Percentiles rank a stretch among this genome's conserved stretches.
Conservation (phyloP, 2,888 invertebrate genomes). For the Danaus chrysippus region DNA sequence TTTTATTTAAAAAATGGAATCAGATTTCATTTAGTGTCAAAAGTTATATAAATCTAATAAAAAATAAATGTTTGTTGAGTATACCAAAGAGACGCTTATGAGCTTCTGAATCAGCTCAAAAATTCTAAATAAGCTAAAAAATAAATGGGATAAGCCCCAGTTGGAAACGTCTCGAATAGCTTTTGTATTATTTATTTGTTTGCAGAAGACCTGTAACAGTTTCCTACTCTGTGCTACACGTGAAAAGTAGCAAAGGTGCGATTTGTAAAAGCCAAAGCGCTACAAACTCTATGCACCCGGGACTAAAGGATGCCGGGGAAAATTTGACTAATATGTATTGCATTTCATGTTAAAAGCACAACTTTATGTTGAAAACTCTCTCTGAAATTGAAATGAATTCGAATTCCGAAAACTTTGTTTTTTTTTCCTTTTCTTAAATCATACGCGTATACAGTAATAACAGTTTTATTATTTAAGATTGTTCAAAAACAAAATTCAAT, state of each 20-base stretch:
- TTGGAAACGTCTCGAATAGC: too few relatives aligned
- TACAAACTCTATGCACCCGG: slow-evolving; percentile 32
- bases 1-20: background rate
- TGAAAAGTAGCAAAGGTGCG: slow-evolving; percentile 43
- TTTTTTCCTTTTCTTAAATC: too few relatives aligned
- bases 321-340: slow-evolving; percentile 30
- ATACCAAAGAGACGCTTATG: too few relatives aligned
- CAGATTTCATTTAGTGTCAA: background rate
- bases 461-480: too few relatives aligned
- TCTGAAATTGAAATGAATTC: background rate
- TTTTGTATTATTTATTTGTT: background rate
- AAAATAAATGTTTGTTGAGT: too few relatives aligned
- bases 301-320: slow-evolving; percentile 19
- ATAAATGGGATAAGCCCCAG: too few relatives aligned
- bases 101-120: too few relatives aligned
- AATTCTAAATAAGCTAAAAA: too few relatives aligned
- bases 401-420: too few relatives aligned
- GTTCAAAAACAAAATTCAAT: too few relatives aligned
- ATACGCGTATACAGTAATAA: too few relatives aligned
- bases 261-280: slow-evolving; percentile 42
- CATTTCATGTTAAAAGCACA: slow-evolving; percentile 24
- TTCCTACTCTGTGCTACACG: slow-evolving; percentile 39
- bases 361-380: background rate
- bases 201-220: background rate
- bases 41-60: background rate